These are phyloP conservation scores for Chiloscyllium plagiosum DNA, from an alignment of 2,113 vertebrate genomes.

Conservation along the genomic window DNA sequence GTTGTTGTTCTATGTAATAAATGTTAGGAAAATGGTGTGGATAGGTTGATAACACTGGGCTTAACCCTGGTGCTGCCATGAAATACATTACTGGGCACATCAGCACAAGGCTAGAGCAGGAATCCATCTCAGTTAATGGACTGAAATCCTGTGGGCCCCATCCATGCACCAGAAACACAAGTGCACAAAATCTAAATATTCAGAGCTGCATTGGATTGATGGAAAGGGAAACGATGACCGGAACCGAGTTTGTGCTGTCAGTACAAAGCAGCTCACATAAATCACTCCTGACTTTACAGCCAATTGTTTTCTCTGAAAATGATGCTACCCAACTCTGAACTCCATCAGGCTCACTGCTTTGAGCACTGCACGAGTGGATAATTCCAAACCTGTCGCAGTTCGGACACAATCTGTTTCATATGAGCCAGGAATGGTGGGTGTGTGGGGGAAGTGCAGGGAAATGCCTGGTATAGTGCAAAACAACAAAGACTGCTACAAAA, in stretches of 20 bases:
- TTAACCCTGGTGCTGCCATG: neutral
- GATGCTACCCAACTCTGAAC: neutral
- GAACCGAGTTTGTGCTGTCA: neutral
- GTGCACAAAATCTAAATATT: neutral
- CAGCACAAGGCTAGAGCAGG: neutral
- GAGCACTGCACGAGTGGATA: neutral
- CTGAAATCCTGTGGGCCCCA: neutral
- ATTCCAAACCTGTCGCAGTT: neutral
- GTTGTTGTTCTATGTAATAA: neutral
- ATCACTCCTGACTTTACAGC: neutral
- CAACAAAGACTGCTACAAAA: neutral
- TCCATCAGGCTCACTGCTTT: neutral
- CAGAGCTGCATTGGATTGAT: neutral
- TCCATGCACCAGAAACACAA: neutral
- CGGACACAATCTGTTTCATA: neutral
- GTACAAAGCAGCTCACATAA: neutral
- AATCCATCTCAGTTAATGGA: neutral
- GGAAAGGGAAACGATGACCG: neutral
- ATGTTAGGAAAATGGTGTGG: neutral
- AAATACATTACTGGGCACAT: neutral
- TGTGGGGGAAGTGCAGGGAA: neutral
- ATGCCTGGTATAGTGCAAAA: neutral
- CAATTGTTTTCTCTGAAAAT: neutral
- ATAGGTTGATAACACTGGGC: neutral
- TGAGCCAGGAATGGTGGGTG: neutral